Conservation (phyloP, 2,888 invertebrate genomes). For the Dynastes tityus region DNA sequence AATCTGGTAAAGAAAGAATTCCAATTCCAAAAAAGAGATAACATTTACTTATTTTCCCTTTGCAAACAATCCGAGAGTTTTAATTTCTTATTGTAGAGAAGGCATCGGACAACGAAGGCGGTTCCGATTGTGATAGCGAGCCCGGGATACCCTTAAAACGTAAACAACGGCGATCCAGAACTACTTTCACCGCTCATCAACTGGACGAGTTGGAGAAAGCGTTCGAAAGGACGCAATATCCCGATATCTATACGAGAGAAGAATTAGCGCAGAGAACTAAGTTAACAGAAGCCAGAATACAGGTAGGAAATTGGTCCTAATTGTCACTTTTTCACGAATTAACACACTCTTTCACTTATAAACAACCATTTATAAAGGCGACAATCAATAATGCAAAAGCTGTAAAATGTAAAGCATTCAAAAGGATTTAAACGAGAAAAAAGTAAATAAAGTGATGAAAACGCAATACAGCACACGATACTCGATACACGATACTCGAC, state of each 20-base stretch:
- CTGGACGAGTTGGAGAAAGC: slow-evolving; percentile 92
- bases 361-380: too few species aligned
- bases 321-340: neutral
- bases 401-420: too few species aligned
- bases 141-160: slow-evolving; percentile 92
- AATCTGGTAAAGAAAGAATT: too few species aligned
- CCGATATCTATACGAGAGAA: slow-evolving; percentile 95
- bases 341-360: too few species aligned
- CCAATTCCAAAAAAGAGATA: too few species aligned
- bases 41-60: neutral
- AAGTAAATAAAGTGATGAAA: too few species aligned
- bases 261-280: slow-evolving; percentile 93
- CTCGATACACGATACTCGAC: too few species aligned
- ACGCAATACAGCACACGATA: too few species aligned
- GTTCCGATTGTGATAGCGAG: slow-evolving; percentile 90
- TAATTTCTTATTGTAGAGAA: slow-evolving; percentile 61
- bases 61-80: neutral
- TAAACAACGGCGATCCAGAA: slow-evolving; percentile 92
- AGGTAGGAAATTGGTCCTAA: slow-evolving; percentile 74
- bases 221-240: slow-evolving; percentile 95
- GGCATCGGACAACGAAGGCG: slow-evolving; percentile 68
- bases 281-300: slow-evolving; percentile 94
- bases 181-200: slow-evolving; percentile 95
- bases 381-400: too few species aligned
- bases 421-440: too few species aligned